These are phyloP conservation scores for Andrena minutula DNA, from an alignment of 2,888 invertebrate genomes.

Conservation along the genomic window DNA sequence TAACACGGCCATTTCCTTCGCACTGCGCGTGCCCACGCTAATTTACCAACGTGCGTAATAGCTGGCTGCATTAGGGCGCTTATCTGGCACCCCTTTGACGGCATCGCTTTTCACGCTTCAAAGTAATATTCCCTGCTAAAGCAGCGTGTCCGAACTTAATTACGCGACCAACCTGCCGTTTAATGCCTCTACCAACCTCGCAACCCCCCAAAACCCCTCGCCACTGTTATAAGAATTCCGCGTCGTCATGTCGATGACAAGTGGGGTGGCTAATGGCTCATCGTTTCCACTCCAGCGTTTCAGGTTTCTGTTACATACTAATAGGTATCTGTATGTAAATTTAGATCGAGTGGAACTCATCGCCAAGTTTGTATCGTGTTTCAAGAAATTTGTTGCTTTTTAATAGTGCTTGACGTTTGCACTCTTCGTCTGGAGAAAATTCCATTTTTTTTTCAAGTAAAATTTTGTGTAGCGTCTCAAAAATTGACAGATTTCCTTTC, in stretches of 20 bases:
- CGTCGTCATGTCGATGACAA: constrained; percentile 25
- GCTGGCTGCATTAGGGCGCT: constrained; percentile 25
- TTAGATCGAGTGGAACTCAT: background rate
- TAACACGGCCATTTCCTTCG: background rate
- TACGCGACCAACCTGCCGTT: constrained; percentile 11
- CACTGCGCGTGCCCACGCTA: constrained; percentile 18
- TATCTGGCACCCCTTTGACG: constrained; percentile 32
- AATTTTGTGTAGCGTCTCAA: too few relatives aligned
- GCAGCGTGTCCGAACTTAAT: constrained; percentile 38
- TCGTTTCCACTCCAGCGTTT: background rate
- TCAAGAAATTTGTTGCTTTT: too few relatives aligned
- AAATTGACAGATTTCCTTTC: too few relatives aligned
- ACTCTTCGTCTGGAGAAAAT: too few relatives aligned
- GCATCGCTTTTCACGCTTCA: constrained; percentile 31
- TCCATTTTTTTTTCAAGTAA: too few relatives aligned
- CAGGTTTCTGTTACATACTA: background rate
- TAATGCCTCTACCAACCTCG: constrained; percentile 5
- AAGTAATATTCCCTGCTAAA: constrained; percentile 31
- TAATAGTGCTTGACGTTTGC: too few relatives aligned
- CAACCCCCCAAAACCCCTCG: too few relatives aligned
- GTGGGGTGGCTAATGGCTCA: constrained; percentile 11
- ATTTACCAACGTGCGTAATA: constrained; percentile 40
- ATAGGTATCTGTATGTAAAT: background rate
- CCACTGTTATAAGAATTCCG: constrained; percentile 8
- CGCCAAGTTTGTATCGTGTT: too few relatives aligned